Evolutionary conservation across 2,888 invertebrate genomes (phyloP), one percentile per base, ranked within the genome.

Genomic region (Drosophila barbarae): DNA sequence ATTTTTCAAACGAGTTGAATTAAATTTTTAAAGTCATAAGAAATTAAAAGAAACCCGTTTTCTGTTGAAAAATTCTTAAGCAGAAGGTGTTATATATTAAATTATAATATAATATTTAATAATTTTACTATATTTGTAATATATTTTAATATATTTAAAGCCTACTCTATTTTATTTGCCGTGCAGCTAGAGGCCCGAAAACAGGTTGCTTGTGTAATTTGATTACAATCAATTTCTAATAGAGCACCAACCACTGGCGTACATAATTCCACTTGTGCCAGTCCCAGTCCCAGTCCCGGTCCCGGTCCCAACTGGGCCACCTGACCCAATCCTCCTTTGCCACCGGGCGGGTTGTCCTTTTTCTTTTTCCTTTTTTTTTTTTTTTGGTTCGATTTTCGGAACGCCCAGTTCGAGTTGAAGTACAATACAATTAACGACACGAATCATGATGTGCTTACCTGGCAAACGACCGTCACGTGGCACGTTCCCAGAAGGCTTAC

Each of bases 381-480:
- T 18, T 46, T 30, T 15, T 12, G 7, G 10, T 15, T 47, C 46
- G 23, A 53, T 34, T 53, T 21, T 36, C n/a, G 51, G 39, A 59
- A 69, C 66, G 50, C 60, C 67, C 69, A 67, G 69, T 75, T 65
- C 58, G 57, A 74, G 61, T 61, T 77, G 77, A 83, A 80, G 81
- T 80, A 73, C 86, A 86, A 85, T 85, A 84, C 85, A 88, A 89
- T 88, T 88, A 89, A 84, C 87, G 85, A 81, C 89, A 89, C 88
- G 87, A 88, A 86, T 85, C 84, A 72, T 86, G 84, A 84, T 87
- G 85, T 83, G 85, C 82, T 87, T 87, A 85, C 87, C 87, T 87
- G 87, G 75, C 88, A 82, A 82, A 84, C 87, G 87, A 85, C 87
- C 84, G 89, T 87, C 88, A 88, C 88, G 88, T 89, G 88, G 79